Conservation (phyloP, 2,888 invertebrate species). For the Arctia plantaginis region DNA sequence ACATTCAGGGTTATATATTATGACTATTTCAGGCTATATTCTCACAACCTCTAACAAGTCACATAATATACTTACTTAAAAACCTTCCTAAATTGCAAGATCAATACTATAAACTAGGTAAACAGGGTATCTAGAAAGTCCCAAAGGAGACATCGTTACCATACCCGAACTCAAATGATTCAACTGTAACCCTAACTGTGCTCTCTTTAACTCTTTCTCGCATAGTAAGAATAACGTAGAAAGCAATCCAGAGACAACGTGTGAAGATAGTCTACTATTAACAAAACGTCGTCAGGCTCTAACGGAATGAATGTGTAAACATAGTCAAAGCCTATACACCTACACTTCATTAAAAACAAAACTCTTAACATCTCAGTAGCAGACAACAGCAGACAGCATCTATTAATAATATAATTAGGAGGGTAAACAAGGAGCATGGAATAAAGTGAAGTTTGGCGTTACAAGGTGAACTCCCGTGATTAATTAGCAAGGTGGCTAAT, state of each 20-base stretch:
- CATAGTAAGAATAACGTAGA: background rate
- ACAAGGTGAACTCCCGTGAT: conserved; percentile 77
- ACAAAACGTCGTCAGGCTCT: background rate
- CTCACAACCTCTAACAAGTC: background rate
- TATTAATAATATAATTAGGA: conserved; percentile 61
- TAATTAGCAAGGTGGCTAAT: conserved; percentile 83
- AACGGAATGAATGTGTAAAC: background rate
- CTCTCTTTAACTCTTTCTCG: background rate
- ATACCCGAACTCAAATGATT: background rate
- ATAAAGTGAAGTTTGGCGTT: conserved; percentile 68
- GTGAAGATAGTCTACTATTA: background rate
- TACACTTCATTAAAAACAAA: conserved; percentile 16
- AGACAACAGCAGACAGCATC: conserved; percentile 36
- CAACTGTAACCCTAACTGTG: background rate
- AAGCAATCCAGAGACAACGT: background rate
- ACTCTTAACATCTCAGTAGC: conserved; percentile 5
- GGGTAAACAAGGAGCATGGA: conserved; percentile 68
- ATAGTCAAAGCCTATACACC: background rate
- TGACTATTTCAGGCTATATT: background rate
- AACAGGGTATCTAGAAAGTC: background rate
- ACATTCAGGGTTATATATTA: background rate
- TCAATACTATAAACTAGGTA: background rate
- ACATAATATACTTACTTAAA: background rate
- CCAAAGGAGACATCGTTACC: background rate
- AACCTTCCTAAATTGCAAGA: background rate